These are phyloP conservation scores for Cylloceria caligata DNA, from an alignment of 2,888 invertebrate genomes.

Conservation along the genomic window DNA sequence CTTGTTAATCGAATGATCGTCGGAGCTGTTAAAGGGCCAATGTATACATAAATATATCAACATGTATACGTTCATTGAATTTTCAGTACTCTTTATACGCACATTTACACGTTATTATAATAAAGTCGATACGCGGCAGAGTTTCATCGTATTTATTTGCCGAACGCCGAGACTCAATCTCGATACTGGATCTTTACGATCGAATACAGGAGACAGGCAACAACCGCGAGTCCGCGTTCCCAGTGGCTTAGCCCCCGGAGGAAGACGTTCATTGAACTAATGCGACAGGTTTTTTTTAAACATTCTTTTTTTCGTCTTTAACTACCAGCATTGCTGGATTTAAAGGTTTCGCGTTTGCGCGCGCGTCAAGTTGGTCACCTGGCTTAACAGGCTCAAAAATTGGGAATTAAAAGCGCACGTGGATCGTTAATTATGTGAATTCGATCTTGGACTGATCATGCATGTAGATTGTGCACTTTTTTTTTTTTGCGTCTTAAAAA, in stretches of 20 bases:
- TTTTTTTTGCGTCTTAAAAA: conserved; percentile 23
- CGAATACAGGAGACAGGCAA: conserved; percentile 24
- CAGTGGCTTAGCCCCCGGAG: not conserved
- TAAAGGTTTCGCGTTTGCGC: conserved; percentile 7
- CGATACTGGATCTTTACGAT: conserved; percentile 44
- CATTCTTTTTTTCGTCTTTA: conserved; percentile 7
- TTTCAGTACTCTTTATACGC: conserved; percentile 22
- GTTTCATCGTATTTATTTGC: conserved; percentile 11
- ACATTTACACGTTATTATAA: conserved; percentile 36
- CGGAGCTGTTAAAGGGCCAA: conserved; percentile 19
- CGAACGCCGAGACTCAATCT: conserved; percentile 38
- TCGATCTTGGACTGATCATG: conserved; percentile 2
- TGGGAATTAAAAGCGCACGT: conserved; percentile 24
- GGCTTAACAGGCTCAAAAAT: not conserved
- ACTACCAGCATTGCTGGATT: conserved; percentile 23
- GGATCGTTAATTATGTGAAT: conserved; percentile 38
- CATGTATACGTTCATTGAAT: conserved; percentile 30
- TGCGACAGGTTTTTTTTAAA: conserved; percentile 45
- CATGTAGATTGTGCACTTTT: conserved; percentile 38
- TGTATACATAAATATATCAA: not conserved
- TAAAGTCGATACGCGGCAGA: conserved; percentile 22
- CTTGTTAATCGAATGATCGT: conserved; percentile 43
- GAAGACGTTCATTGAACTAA: conserved; percentile 15
- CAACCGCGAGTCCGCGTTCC: not conserved
- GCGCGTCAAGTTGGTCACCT: not conserved